These are phyloP conservation scores for Anolis apletophallus DNA, from an alignment of 2,797 vertebrate species.

Conservation along the genomic window DNA sequence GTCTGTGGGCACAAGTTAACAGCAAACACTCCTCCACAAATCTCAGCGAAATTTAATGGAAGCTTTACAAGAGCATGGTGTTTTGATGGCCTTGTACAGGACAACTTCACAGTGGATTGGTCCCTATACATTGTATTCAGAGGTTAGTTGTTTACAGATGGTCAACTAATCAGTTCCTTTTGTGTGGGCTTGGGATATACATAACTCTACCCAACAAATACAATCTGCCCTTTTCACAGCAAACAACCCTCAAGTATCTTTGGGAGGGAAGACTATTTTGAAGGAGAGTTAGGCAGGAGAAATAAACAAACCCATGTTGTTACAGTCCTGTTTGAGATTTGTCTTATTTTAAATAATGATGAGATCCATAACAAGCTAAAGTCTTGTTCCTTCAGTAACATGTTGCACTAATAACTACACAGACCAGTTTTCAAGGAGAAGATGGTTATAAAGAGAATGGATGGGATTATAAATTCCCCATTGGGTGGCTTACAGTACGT, in stretches of 20 bases:
- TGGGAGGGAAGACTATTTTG: neutral
- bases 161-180: neutral
- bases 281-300: neutral
- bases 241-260: neutral
- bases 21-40: neutral
- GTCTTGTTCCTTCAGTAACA: neutral
- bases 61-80: neutral
- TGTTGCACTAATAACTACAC: neutral
- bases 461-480: neutral
- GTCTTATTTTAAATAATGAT: neutral
- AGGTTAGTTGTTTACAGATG: neutral
- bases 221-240: neutral
- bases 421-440: neutral
- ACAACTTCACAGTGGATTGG: neutral
- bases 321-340: conserved; percentile 8
- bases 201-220: neutral
- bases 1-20: neutral
- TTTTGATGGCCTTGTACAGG: neutral
- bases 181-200: neutral
- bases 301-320: conserved; percentile 14
- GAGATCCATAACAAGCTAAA: rapidly evolving
- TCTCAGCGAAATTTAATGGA: neutral
- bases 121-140: neutral
- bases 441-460: neutral
- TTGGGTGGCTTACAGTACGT: neutral